Conservation (phyloP, 1,140 invertebrate genomes). For the Drosophila leontia region DNA sequence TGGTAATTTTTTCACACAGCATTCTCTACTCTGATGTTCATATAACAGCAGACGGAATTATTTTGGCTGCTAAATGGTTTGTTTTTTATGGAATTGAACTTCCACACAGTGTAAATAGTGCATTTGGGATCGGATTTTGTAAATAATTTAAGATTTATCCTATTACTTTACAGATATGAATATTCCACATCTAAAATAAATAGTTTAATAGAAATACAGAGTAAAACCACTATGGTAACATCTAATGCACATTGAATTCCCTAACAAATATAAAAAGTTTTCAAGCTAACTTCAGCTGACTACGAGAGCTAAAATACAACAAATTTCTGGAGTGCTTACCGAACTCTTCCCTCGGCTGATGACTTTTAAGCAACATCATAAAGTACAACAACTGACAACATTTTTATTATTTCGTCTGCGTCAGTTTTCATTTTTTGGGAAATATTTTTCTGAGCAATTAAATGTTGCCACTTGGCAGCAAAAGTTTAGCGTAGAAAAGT, state of each 20-base stretch:
- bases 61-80: conserved; percentile 29
- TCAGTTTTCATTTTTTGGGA: conserved; percentile 45
- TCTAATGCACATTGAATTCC: not conserved
- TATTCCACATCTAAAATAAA: not conserved
- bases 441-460: conserved; percentile 82
- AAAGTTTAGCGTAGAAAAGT: conserved; percentile 74
- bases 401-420: conserved; percentile 52
- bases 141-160: not conserved
- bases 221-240: too few relatives aligned
- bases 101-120: not conserved
- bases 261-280: conserved; percentile 49
- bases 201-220: not conserved
- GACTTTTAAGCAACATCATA: conserved; percentile 66
- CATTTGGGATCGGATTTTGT: not conserved
- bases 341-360: conserved; percentile 28
- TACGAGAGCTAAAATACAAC: conserved; percentile 59
- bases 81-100: conserved; percentile 1
- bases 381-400: conserved; percentile 78
- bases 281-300: conserved; percentile 55
- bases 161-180: not conserved
- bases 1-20: conserved; percentile 31
- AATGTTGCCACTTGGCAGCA: conserved; percentile 75
- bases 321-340: conserved; percentile 62
- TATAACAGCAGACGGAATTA: conserved; percentile 1
- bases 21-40: conserved; percentile 16